Evolutionary conservation across 2,888 invertebrate species (phyloP).

Genomic region (Ferrisia virgata): DNA sequence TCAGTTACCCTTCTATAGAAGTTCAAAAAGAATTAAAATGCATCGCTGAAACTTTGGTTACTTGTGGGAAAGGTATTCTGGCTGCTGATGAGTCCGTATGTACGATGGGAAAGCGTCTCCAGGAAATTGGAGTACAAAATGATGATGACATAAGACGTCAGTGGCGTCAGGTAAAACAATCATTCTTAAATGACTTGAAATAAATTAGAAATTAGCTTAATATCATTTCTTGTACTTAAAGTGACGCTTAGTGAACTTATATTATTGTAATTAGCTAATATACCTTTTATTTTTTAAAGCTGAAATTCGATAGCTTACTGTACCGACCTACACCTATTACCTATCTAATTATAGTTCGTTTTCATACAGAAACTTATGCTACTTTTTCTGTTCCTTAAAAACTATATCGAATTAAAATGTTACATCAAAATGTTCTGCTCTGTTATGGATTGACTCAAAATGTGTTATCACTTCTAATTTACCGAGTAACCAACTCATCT

Average conservation of each 20-base stretch:
- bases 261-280: background rate
- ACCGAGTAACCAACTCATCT: too few species aligned
- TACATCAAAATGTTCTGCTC: too few species aligned
- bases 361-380: too few species aligned
- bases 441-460: too few species aligned
- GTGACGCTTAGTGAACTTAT: background rate
- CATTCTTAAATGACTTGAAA: background rate
- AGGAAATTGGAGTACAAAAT: constrained; percentile 87
- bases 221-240: too few species aligned
- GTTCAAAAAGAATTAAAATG: constrained; percentile 81
- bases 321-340: too few species aligned
- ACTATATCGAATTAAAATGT: too few species aligned
- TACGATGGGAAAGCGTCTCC: constrained; percentile 83
- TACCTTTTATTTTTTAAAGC: background rate
- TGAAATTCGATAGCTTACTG: too few species aligned
- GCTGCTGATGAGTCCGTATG: constrained; percentile 97
- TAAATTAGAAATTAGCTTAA: background rate
- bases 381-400: too few species aligned
- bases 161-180: constrained; percentile 56
- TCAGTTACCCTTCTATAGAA: constrained; percentile 74
- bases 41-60: constrained; percentile 85
- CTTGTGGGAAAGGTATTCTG: constrained; percentile 92
- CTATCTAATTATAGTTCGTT: too few species aligned
- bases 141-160: constrained; percentile 85
- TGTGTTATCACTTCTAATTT: too few species aligned